phyloP scores from a whole-genome alignment of 2,888 invertebrate species.

The Crocallis elinguaria region DNA sequence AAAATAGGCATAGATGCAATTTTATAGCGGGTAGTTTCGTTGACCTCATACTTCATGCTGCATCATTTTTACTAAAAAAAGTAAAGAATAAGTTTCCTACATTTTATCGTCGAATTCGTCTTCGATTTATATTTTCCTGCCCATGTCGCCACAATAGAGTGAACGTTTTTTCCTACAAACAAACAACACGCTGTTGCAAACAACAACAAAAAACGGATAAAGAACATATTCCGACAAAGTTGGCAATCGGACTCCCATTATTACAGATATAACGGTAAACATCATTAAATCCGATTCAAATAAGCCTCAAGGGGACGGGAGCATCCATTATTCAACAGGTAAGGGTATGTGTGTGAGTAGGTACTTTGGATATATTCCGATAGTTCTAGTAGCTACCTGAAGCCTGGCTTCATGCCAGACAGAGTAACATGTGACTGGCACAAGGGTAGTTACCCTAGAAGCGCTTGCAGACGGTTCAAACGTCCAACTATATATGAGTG shows the following conservation, averaged over 20 bases:
- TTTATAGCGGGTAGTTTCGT: too few relatives aligned
- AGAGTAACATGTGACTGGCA: conserved; percentile 35
- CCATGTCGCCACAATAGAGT: background rate
- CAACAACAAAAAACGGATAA: conserved; percentile 24
- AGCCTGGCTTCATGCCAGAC: conserved; percentile 51
- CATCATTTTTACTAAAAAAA: too few relatives aligned
- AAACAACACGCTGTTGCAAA: conserved; percentile 21
- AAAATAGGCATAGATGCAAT: too few relatives aligned
- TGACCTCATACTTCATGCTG: too few relatives aligned
- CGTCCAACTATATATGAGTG: conserved; percentile 30
- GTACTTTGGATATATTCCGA: conserved; percentile 53
- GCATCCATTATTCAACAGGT: conserved; percentile 71
- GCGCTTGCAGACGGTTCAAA: conserved; percentile 22
- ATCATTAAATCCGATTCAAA: conserved; percentile 56
- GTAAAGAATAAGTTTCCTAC: too few relatives aligned
- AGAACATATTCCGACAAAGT: conserved; percentile 28
- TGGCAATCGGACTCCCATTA: conserved; percentile 35
- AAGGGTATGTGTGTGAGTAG: conserved; percentile 51
- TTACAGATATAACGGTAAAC: conserved; percentile 46
- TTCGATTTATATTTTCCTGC: background rate
- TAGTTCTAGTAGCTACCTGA: conserved; percentile 39
- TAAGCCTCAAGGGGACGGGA: conserved; percentile 42
- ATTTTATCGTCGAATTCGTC: background rate
- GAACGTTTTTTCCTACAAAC: conserved; percentile 7
- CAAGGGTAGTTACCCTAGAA: conserved; percentile 29